A percentile compares a stretch with the other conserved stretches of the same genome.
phyloP scores from a whole-genome alignment of 2,888 invertebrate species.

The Pocota personata region DNA sequence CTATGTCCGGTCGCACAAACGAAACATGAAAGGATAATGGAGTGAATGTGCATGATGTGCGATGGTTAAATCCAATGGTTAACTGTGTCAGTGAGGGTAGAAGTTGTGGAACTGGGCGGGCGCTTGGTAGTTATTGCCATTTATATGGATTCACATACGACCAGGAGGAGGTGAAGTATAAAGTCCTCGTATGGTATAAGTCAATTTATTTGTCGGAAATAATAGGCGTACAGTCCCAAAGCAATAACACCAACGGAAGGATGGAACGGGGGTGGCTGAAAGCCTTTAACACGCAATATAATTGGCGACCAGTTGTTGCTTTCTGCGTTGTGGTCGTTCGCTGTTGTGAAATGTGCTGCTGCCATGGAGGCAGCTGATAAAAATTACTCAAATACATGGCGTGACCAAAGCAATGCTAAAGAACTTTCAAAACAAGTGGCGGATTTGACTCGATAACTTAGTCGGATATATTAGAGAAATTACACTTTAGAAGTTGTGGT shows the following conservation, averaged over 20 bases:
- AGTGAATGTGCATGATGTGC: constrained; percentile 34
- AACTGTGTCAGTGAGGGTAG: constrained; percentile 11
- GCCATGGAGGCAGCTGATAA: constrained; percentile 32
- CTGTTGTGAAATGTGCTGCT: neutral
- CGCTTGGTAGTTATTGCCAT: constrained; percentile 35
- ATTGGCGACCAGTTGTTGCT: constrained; percentile 62
- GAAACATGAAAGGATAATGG: constrained; percentile 56
- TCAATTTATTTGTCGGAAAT: constrained; percentile 57
- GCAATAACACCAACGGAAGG: neutral
- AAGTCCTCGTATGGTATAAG: constrained; percentile 43
- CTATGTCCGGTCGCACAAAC: constrained; percentile 44
- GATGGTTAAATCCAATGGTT: constrained; percentile 41
- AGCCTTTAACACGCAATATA: constrained; percentile 52
- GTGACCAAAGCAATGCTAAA: constrained; percentile 63
- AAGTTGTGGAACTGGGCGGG: constrained; percentile 6
- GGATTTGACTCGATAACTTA: constrained; percentile 34
- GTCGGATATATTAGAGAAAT: constrained; percentile 47
- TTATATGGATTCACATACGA: constrained; percentile 30
- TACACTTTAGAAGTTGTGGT: constrained; percentile 13
- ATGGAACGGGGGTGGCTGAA: neutral
- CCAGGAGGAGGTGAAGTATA: neutral
- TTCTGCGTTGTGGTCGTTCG: constrained; percentile 5
- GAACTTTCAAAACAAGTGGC: constrained; percentile 51
- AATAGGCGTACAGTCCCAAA: constrained; percentile 21
- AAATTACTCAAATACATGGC: constrained; percentile 60